Base-by-base conservation (phyloP, 2,113 vertebrate species). In the Kryptolebias marmoratus region DNA sequence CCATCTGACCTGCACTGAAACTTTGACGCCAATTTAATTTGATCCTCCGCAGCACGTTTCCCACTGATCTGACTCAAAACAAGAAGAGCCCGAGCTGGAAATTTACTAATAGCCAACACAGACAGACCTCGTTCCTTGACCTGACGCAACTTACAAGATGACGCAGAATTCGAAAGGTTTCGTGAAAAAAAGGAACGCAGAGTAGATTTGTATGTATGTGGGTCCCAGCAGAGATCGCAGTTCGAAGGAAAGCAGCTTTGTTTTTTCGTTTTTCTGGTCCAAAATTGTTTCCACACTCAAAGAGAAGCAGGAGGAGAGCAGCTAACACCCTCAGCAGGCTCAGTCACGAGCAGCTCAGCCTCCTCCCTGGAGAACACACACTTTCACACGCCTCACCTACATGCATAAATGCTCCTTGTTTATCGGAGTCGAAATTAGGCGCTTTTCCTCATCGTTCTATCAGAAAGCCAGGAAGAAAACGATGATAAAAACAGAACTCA, bases 21-120 rank as follows among this genome's bases (percentile, higher is more conserved):
- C 73, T 85, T 81, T 73, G 42, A 54, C 50, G 71, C 68, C 62
- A 79, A 77, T 82, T 64, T 72, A 52, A 70, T 66, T 55, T 67
- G 39, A 27, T 71, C 49, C 36, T 58, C 36, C 72, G 63, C 32
- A 52, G 14, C 0, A 3, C 5, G 22, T 50, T 55, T 80, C 66
- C 59, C 71, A 54, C 27, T 58, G 39, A 39, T 13, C 70, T 64
- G 36, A 53, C 11, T 42, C 5, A 59, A 49, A 49, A 50, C 65
- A 14, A 68, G 30, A 0, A 61, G 52, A 36, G 15, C 31, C 30
- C 45, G 32, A 64, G 5, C 45, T 28, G 30, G 27, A 31, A 54
- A 36, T 62, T 22, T 52, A 44, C 42, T 31, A 28, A 45, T 12
- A 2, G 39, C 28, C 5, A 47, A 55, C 42, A 61, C 1, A 65